phyloP scores from a whole-genome alignment of 2,888 invertebrate genomes.

The Alsophila aescularia region DNA sequence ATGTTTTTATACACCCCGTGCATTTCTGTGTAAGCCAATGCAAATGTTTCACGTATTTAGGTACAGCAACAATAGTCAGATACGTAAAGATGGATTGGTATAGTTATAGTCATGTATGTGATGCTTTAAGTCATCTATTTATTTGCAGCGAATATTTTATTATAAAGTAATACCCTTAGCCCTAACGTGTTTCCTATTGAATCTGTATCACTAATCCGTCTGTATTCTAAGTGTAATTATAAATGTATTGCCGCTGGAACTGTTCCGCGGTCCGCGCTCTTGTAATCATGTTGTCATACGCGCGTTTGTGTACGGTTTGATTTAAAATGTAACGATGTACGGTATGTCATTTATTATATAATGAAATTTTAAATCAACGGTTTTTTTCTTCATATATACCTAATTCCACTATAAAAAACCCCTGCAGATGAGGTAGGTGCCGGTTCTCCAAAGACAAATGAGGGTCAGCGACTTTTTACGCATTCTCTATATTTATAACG shows the following conservation, averaged over 20 bases:
- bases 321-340: constrained; percentile 70
- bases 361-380: constrained; percentile 55
- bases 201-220: constrained; percentile 50
- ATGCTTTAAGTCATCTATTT: constrained; percentile 50
- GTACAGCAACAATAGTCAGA: constrained; percentile 68
- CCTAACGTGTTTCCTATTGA: constrained; percentile 28
- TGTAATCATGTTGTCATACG: constrained; percentile 44
- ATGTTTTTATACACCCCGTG: constrained; percentile 63
- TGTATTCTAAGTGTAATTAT: constrained; percentile 44
- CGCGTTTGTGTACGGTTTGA: constrained; percentile 60
- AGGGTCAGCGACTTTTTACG: constrained; percentile 75
- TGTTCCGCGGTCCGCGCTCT: constrained; percentile 37
- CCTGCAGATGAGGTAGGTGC: not conserved
- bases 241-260: constrained; percentile 43
- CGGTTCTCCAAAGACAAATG: constrained; percentile 42
- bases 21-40: constrained; percentile 66
- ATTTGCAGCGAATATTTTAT: constrained; percentile 45
- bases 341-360: constrained; percentile 67
- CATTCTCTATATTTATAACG: constrained; percentile 78
- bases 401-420: not conserved
- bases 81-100: constrained; percentile 58
- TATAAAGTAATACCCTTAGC: constrained; percentile 9
- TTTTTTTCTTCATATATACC: constrained; percentile 39
- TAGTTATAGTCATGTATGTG: constrained; percentile 32
- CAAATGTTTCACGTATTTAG: constrained; percentile 56